Percentiles rank a stretch among this genome's conserved stretches.
Evolutionary conservation across 2,888 invertebrate genomes (phyloP).

Genomic region (Frankliniella intonsa): DNA sequence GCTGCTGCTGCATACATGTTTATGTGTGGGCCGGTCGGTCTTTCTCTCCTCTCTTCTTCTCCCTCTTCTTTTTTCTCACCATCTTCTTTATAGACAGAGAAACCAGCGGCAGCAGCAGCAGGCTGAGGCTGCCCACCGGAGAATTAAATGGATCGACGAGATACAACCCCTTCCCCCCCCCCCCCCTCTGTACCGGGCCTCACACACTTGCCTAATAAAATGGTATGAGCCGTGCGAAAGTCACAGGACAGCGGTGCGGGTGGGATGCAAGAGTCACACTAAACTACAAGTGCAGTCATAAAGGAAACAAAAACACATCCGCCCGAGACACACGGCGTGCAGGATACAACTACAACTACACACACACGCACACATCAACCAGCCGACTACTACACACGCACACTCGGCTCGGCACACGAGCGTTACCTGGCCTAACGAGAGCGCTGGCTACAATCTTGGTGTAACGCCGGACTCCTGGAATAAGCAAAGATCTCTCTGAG

Average conservation of each 20-base stretch:
- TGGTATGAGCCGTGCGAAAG: background rate
- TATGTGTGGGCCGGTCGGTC: background rate
- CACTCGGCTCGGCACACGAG: background rate
- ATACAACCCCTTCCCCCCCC: background rate
- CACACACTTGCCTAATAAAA: too few species aligned
- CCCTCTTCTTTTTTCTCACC: background rate
- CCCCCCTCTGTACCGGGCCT: background rate
- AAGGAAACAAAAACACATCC: background rate
- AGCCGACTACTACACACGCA: background rate
- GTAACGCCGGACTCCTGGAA: background rate
- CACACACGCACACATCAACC: background rate
- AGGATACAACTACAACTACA: background rate
- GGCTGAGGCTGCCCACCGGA: background rate
- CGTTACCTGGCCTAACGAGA: conserved; percentile 2
- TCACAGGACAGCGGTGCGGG: background rate
- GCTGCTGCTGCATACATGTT: background rate
- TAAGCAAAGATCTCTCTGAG: background rate
- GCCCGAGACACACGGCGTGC: background rate
- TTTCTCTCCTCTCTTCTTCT: background rate
- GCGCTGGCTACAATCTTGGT: background rate
- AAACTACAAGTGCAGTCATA: conserved; percentile 1
- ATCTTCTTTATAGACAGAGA: background rate
- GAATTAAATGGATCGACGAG: background rate
- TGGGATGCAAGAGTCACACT: background rate
- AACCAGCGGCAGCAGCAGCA: background rate